A percentile compares a stretch with the other conserved stretches of the same genome.
phyloP scores from a whole-genome alignment of 1,140 invertebrate genomes.

The Trichonephila clavipes region DNA sequence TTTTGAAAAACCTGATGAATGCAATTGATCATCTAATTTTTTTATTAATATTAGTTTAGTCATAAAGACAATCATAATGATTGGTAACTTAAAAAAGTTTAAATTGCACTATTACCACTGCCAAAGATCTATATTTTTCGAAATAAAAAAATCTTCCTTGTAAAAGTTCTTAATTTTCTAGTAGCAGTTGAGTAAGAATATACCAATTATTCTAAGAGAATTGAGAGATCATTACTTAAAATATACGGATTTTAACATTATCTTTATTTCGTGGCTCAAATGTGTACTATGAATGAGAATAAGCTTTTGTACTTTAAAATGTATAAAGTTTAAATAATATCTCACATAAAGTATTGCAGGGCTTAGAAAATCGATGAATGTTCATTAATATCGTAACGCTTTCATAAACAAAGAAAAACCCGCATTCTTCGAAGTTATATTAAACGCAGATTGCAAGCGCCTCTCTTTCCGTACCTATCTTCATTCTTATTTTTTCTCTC shows the following conservation, averaged over 20 bases:
- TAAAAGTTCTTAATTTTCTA: too few relatives aligned
- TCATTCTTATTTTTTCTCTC: background rate
- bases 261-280: background rate
- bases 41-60: too few relatives aligned
- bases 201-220: too few relatives aligned
- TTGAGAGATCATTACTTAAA: too few relatives aligned
- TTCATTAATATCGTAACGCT: slow-evolving; percentile 13
- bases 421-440: slow-evolving; percentile 25
- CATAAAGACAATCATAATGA: too few relatives aligned
- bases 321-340: slow-evolving; percentile 8
- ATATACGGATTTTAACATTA: background rate
- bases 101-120: too few relatives aligned
- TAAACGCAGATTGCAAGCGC: slow-evolving; percentile 18
- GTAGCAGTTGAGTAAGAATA: too few relatives aligned
- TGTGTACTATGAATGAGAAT: background rate
- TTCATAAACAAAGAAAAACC: slow-evolving; percentile 10
- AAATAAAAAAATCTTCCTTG: too few relatives aligned
- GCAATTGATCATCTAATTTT: too few relatives aligned
- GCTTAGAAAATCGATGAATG: slow-evolving; percentile 28
- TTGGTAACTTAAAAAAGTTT: too few relatives aligned
- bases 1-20: too few relatives aligned
- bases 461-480: background rate
- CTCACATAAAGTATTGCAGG: background rate
- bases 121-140: too few relatives aligned
- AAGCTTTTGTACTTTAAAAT: slow-evolving; percentile 20